Conservation (phyloP, 1,140 invertebrate species). For the Drosophila sucinea region DNA sequence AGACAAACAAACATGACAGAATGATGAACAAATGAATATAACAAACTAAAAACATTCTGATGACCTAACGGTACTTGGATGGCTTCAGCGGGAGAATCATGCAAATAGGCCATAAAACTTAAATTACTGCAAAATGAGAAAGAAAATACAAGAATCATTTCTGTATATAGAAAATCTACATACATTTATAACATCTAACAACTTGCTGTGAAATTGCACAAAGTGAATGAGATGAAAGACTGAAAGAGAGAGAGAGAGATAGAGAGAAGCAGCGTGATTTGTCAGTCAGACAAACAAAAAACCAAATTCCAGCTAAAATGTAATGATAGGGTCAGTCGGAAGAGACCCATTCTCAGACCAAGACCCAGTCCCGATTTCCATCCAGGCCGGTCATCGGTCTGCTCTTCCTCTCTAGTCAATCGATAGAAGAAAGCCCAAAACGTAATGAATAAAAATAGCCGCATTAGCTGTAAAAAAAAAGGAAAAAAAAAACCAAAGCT, state of each 20-base stretch:
- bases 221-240: background rate
- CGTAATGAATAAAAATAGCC: slow-evolving; percentile 82
- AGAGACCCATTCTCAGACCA: slow-evolving; percentile 18
- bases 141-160: background rate
- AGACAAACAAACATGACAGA: slow-evolving; percentile 36
- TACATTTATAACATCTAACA: slow-evolving; percentile 72
- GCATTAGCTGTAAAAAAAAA: slow-evolving; percentile 78
- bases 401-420: slow-evolving; percentile 29
- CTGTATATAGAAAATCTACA: slow-evolving; percentile 12
- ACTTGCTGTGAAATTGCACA: slow-evolving; percentile 54
- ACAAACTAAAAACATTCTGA: slow-evolving; percentile 55
- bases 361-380: slow-evolving; percentile 20
- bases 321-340: slow-evolving; percentile 50
- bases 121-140: slow-evolving; percentile 28
- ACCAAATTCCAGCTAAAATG: slow-evolving; percentile 16
- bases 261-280: slow-evolving; percentile 37
- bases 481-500: slow-evolving; percentile 39
- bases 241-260: slow-evolving; percentile 24
- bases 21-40: slow-evolving; percentile 31
- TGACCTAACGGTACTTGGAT: slow-evolving; percentile 60
- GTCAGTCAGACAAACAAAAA: slow-evolving; percentile 20
- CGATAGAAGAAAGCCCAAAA: slow-evolving; percentile 73
- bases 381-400: slow-evolving; percentile 17
- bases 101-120: slow-evolving; percentile 72
- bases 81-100: slow-evolving; percentile 36